Conservation (phyloP, 1,140 invertebrate genomes). For the Holcopasites calliopsidis region DNA sequence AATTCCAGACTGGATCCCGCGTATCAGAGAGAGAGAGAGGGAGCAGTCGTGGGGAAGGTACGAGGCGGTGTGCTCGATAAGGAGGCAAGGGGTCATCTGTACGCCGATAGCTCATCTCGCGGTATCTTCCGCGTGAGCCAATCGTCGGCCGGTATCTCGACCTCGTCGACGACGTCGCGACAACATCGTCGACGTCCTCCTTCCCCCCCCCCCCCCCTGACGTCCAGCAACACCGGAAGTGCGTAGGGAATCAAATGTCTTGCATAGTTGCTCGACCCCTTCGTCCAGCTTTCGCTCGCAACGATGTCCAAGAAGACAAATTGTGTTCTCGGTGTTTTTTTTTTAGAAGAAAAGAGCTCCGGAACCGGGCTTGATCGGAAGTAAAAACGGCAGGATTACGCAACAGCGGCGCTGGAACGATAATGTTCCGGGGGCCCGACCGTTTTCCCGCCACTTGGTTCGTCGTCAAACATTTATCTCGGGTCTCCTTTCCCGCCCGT, state of each 20-base stretch:
- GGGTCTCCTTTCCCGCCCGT: constrained; percentile 12
- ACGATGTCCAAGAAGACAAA: no score
- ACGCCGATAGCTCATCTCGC: constrained; percentile 54
- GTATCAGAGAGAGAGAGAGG: constrained; percentile 4
- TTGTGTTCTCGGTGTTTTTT: no score
- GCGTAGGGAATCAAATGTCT: background rate
- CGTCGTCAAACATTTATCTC: constrained; percentile 26
- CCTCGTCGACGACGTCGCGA: constrained; percentile 38
- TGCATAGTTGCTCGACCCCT: no score
- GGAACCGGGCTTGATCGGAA: no score
- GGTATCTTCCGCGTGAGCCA: constrained; percentile 59
- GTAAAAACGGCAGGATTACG: no score
- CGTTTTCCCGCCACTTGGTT: constrained; percentile 31
- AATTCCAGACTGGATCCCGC: background rate
- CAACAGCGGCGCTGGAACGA: constrained; percentile 7
- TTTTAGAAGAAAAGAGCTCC: no score
- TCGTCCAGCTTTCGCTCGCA: no score
- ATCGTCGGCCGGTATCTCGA: constrained; percentile 59
- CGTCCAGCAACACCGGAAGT: background rate
- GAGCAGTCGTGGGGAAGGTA: background rate
- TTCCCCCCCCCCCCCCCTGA: background rate
- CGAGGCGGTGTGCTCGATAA: constrained; percentile 19
- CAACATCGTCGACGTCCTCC: constrained; percentile 1
- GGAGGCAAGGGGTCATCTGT: constrained; percentile 58
- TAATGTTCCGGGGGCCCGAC: constrained; percentile 40